Percentiles rank a stretch among this genome's conserved stretches.
phyloP scores from a whole-genome alignment of 23 tunicate genomes.

The Ascidia mentula region DNA sequence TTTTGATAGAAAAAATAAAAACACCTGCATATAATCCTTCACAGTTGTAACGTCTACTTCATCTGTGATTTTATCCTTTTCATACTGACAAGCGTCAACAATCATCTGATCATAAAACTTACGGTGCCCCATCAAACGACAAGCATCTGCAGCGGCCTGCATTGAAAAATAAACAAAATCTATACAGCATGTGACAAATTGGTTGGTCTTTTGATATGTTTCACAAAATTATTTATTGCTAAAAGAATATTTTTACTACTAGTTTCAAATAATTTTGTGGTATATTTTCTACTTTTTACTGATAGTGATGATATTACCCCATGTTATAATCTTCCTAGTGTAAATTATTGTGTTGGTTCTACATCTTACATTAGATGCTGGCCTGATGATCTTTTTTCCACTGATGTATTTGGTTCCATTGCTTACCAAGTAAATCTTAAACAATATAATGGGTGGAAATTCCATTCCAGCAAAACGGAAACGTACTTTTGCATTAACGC shows the following conservation, averaged over 20 bases:
- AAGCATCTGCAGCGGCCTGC: conserved; percentile 93
- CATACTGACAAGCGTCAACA: conserved; percentile 93
- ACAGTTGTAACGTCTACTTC: conserved; percentile 83
- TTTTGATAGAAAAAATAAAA: too few relatives aligned
- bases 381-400: conserved; percentile 72
- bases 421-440: conserved; percentile 78
- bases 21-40: conserved; percentile 94
- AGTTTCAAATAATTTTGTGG: too few relatives aligned
- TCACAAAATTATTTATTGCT: too few relatives aligned
- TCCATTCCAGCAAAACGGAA: conserved; percentile 88
- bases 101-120: conserved; percentile 95
- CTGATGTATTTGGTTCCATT: conserved; percentile 80
- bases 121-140: conserved; percentile 80
- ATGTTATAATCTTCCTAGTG: too few relatives aligned
- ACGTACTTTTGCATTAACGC: conserved; percentile 77
- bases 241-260: too few relatives aligned
- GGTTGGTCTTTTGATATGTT: too few relatives aligned
- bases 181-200: too few relatives aligned
- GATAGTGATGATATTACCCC: too few relatives aligned
- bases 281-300: too few relatives aligned
- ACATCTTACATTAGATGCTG: conserved; percentile 64
- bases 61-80: conserved; percentile 92
- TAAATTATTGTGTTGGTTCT: too few relatives aligned
- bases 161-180: too few relatives aligned
- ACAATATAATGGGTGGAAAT: conserved; percentile 86